Evolutionary conservation across 2,888 invertebrate species (phyloP).

Genomic region (Nudaria mundana): DNA sequence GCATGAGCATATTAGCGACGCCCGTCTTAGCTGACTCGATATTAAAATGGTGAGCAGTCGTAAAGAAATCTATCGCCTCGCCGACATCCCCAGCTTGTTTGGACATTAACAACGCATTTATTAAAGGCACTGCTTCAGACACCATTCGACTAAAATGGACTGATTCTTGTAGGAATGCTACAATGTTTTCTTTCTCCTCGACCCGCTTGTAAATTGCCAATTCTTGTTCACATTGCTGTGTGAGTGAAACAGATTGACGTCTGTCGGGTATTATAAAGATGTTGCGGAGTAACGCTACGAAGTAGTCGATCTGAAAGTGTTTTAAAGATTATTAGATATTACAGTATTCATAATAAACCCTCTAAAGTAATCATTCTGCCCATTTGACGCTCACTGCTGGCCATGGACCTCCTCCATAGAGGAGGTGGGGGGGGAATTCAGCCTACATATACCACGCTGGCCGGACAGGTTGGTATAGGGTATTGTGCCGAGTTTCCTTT

Average conservation of each 20-base stretch:
- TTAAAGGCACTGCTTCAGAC: slow-evolving; percentile 76
- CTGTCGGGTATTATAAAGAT: slow-evolving; percentile 65
- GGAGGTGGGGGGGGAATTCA: no score
- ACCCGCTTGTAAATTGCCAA: slow-evolving; percentile 75
- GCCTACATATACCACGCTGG: no score
- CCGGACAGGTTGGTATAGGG: no score
- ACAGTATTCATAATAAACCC: no score
- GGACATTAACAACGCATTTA: slow-evolving; percentile 87
- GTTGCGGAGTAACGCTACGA: slow-evolving; percentile 67
- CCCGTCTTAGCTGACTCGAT: slow-evolving; percentile 87
- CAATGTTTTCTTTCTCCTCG: slow-evolving; percentile 82
- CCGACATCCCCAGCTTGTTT: slow-evolving; percentile 89
- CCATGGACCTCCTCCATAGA: no score
- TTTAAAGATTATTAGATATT: no score
- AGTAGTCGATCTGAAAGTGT: slow-evolving; percentile 66
- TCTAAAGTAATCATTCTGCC: no score
- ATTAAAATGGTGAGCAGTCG: slow-evolving; percentile 88
- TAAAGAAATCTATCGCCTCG: slow-evolving; percentile 94
- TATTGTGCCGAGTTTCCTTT: no score
- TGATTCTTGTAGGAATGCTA: slow-evolving; percentile 86
- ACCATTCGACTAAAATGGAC: slow-evolving; percentile 76
- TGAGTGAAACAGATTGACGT: slow-evolving; percentile 47
- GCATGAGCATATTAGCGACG: slow-evolving; percentile 87
- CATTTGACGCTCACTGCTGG: no score
- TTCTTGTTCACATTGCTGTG: slow-evolving; percentile 69